Base-by-base conservation (phyloP, 2,888 invertebrate genomes). In the Tanytarsus gracilentus region DNA sequence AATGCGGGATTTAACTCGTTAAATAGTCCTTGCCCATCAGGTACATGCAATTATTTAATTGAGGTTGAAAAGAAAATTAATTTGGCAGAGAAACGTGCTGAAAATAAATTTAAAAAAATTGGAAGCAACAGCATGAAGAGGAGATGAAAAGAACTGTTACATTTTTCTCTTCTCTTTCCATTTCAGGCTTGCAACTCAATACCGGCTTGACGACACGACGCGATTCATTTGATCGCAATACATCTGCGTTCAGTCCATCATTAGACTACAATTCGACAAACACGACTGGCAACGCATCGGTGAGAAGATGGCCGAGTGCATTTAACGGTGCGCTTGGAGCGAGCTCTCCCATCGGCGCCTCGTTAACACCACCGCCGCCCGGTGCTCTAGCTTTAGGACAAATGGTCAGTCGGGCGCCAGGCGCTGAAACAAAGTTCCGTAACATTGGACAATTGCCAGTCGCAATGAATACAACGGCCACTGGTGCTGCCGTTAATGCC, bases 361-460 rank as follows among this genome's bases (percentile, higher is more conserved):
- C 79, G 9, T 64, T 75, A 29, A 86, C 88, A 60, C 88, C 89
- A 60, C 86, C 88, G 25, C 82, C 84, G 44, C 79, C 81, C 64
- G 73, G 81, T 62, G 82, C 82, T 65, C 73, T 86, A 48, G n/a
- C n/a, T n/a, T n/a, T n/a, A n/a, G 77, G 82, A 11, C 79, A 83
- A 51, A 73, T 85, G 63, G 83, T 87, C 66, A 78, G 78, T 62
- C 71, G 79, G 62, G 95, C 95, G 63, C 95, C 95, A 36, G 94
- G 94, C 65, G 93, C 95, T 1, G 95, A 95, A 77, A 88, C 86
- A 36, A 88, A 88, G 71, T 88, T 82, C 70, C 78, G 88, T 66
- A 88, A 75, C 82, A 81, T 75, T 71, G 86, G 69, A 18, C 69
- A 70, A 25, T 62, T 69, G 62, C 63, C 65, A 5, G 69, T 70